These are phyloP conservation scores for Amblyraja radiata DNA, from an alignment of 2,797 vertebrate genomes.

Conservation along the genomic window DNA sequence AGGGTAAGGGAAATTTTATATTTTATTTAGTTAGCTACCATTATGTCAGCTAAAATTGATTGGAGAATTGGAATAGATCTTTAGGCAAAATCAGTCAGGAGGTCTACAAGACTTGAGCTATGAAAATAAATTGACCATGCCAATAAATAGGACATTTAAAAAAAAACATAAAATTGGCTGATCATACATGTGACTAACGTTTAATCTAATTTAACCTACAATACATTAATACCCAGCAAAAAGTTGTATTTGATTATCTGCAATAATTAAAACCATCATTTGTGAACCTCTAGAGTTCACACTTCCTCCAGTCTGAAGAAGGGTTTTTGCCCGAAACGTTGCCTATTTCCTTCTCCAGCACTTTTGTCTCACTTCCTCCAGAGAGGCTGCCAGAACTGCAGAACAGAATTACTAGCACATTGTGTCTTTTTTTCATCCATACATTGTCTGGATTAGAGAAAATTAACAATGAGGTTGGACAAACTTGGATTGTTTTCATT, in stretches of 20 bases:
- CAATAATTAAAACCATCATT: neutral
- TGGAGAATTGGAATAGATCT: neutral
- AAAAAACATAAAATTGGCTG: neutral
- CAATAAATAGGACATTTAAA: neutral
- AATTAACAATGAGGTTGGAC: too few species aligned
- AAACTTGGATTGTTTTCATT: too few species aligned
- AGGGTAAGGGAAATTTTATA: neutral
- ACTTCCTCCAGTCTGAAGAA: too few species aligned
- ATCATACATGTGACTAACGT: neutral
- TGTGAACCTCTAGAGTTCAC: neutral
- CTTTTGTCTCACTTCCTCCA: too few species aligned
- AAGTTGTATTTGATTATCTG: neutral
- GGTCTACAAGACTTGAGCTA: neutral
- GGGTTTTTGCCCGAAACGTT: too few species aligned
- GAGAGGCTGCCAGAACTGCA: too few species aligned
- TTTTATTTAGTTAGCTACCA: neutral
- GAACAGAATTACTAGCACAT: too few species aligned
- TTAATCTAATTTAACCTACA: neutral
- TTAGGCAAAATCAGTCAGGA: neutral
- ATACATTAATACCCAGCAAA: neutral
- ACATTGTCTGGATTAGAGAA: too few species aligned
- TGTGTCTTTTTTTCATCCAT: too few species aligned
- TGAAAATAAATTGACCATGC: neutral
- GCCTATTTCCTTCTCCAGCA: too few species aligned
- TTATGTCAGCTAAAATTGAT: too few species aligned